Conservation (phyloP, 2,797 vertebrate species). For the Squalus acanthias region DNA sequence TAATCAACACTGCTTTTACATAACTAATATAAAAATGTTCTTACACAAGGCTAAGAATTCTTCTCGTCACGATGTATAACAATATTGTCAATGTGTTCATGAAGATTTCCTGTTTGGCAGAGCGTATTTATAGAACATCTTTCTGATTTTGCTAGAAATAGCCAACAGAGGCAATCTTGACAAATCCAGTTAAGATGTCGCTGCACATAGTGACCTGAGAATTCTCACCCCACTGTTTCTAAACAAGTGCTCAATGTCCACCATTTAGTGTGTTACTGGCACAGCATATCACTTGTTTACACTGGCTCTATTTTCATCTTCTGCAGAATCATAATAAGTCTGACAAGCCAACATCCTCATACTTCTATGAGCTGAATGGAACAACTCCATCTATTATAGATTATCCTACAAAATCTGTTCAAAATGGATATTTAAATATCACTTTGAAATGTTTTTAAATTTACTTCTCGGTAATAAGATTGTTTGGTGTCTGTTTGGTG, state of each 20-base stretch:
- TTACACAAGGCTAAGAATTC: neutral
- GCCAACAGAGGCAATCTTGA: neutral
- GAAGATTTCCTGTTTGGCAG: neutral
- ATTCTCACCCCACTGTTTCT: neutral
- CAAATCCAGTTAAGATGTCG: neutral
- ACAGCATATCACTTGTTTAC: neutral
- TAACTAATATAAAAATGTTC: neutral
- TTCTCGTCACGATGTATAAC: neutral
- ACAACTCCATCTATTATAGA: neutral
- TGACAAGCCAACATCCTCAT: neutral
- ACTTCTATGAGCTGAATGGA: neutral
- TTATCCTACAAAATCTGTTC: neutral
- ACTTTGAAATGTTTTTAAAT: neutral
- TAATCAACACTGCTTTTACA: neutral
- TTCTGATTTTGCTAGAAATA: neutral
- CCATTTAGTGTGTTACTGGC: neutral
- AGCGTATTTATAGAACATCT: neutral
- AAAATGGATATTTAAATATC: neutral
- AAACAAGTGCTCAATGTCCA: neutral
- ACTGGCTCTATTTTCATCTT: neutral
- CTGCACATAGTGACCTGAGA: neutral
- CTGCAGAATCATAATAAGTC: neutral
- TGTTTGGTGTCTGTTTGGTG: neutral
- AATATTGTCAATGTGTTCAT: neutral
- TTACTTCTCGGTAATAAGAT: neutral